Conservation (phyloP, 2,888 invertebrate species). For the Dorcus hopei region DNA sequence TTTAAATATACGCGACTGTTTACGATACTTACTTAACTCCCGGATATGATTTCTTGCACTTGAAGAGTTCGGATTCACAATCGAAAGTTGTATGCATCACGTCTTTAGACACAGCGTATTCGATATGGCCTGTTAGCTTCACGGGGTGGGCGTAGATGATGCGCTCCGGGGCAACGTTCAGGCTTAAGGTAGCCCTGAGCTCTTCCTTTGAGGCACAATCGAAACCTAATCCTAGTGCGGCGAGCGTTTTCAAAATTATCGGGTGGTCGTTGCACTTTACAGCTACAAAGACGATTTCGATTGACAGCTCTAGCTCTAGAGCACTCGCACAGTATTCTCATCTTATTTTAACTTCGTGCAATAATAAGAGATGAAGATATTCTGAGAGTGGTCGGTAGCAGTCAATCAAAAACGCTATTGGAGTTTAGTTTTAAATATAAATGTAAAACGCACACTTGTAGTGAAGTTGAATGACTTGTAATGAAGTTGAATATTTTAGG, state of each 20-base stretch:
- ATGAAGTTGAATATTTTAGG: too few relatives aligned
- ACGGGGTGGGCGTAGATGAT: constrained; percentile 8
- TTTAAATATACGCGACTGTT: too few relatives aligned
- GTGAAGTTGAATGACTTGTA: too few relatives aligned
- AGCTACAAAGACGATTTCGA: not conserved
- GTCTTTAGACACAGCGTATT: not conserved
- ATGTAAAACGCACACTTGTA: not conserved
- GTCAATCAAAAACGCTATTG: too few relatives aligned
- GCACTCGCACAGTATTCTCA: too few relatives aligned
- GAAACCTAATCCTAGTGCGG: constrained; percentile 2
- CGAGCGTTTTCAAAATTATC: constrained; percentile 1
- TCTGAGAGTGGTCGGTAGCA: too few relatives aligned
- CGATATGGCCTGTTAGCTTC: not conserved
- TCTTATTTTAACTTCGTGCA: too few relatives aligned
- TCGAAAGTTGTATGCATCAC: constrained; percentile 5
- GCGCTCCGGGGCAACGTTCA: not conserved
- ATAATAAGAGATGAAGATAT: too few relatives aligned
- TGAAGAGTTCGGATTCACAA: constrained; percentile 9
- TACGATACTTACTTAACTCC: not conserved
- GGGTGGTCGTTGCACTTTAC: constrained; percentile 9
- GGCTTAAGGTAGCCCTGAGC: not conserved
- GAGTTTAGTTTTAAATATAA: not conserved
- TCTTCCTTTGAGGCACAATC: constrained; percentile 9
- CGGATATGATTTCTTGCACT: constrained; percentile 13
- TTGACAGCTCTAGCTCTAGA: too few relatives aligned